These are phyloP conservation scores for Pardosa pseudoannulata DNA, from an alignment of 2,888 invertebrate species.

Conservation along the genomic window DNA sequence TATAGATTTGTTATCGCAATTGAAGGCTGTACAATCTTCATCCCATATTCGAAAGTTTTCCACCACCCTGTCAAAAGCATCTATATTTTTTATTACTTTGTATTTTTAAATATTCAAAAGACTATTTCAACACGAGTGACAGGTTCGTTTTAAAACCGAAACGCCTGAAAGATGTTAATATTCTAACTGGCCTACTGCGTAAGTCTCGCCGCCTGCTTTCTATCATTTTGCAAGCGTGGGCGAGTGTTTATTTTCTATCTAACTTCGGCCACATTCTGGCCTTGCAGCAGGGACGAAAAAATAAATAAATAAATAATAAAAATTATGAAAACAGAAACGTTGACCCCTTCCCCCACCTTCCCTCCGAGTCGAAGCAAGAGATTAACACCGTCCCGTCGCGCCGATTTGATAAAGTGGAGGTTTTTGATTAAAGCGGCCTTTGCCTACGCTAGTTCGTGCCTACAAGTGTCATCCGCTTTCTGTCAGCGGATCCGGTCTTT, in stretches of 20 bases:
- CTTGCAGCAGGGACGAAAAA: neutral
- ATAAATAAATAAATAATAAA: slow-evolving; percentile 6
- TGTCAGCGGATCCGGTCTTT: slow-evolving; percentile 11
- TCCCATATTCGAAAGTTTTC: no score
- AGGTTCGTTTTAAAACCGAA: neutral
- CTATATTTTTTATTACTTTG: no score
- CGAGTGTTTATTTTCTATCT: neutral
- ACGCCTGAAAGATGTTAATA: neutral
- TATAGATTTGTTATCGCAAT: no score
- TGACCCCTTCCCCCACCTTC: slow-evolving; percentile 2
- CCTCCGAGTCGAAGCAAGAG: neutral
- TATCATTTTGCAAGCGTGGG: neutral
- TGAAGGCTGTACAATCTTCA: no score
- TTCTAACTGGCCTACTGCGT: neutral
- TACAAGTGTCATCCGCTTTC: slow-evolving; percentile 10
- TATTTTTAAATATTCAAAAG: no score
- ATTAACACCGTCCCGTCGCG: slow-evolving; percentile 15
- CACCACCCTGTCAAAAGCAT: no score
- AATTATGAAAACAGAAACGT: neutral
- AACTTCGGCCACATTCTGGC: neutral
- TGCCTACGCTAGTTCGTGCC: slow-evolving; percentile 6
- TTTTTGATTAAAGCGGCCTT: neutral
- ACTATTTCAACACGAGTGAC: no score
- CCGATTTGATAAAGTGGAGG: slow-evolving; percentile 12
- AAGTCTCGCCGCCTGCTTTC: neutral